Evolutionary conservation across 1,140 invertebrate genomes (phyloP), one percentile per base, ranked within the genome.

Genomic region (Leptinotarsa texana): DNA sequence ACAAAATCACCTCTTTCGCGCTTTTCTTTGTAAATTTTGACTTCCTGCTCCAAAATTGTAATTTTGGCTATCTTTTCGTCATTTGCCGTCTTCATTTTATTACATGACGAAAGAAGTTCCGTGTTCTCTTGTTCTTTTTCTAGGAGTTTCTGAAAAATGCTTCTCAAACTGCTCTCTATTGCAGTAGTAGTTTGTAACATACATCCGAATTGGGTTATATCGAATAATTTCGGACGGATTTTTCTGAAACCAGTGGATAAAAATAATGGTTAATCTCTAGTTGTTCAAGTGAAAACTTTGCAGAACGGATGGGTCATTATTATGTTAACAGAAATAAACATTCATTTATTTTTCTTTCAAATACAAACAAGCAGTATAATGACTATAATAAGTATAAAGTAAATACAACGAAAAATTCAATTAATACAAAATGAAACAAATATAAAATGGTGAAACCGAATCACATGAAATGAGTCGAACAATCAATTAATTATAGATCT

Each of bases 121-220:
- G 69, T 3, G 15, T 71, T 75, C 71, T 79, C 68, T 4, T 70
- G 11, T 24, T 33, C 61, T 24, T 74, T 70, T 17, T 63, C 4
- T 22, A 74, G n/a, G 2, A 79, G 33, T 63, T 73, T 69, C 17
- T 72, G 42, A 24, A 65, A 57, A n/a, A 79, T 22, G 3, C 8
- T 61, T n/a, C 77, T 57, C 5, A 75, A 68, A 57, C 63, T 48
- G 15, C 72, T 72, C 69, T 79, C 74, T n/a, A 79, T 74, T 0
- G 72, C 73, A 18, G 70, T 63, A 33, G 78, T 75, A 2, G 69
- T 63, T 75, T 75, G 77, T 15, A 77, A 15, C 77, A 78, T 78
- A 51, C 74, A 74, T 11, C 78, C 76, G 48, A 76, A 76, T 74
- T 80, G 78, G 4, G 78, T 79, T 71, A 75, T 72, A 63, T 76